Evolutionary conservation across 2,797 vertebrate genomes (phyloP).

Genomic region (Cynopterus sphinx): DNA sequence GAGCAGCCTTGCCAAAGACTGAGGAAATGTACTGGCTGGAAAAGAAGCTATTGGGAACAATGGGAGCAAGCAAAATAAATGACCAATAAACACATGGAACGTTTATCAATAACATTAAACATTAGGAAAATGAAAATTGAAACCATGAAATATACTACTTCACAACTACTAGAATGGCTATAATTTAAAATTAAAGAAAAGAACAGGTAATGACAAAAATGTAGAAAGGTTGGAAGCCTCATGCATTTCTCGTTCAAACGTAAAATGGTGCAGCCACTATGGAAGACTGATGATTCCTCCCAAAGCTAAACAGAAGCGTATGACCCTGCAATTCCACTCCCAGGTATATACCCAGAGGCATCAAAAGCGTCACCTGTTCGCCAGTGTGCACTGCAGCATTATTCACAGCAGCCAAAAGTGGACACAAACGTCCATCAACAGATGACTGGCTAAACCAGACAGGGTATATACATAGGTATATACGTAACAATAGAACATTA

Average conservation of each 20-base stretch:
- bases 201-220: background rate
- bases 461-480: fast-evolving
- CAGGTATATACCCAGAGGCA: background rate
- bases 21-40: background rate
- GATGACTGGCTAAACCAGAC: background rate
- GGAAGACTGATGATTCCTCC: background rate
- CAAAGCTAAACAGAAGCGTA: background rate
- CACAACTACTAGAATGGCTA: background rate
- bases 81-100: background rate
- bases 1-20: background rate
- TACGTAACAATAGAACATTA: background rate
- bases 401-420: background rate
- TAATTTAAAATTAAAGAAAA: background rate
- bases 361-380: background rate
- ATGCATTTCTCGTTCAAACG: fast-evolving
- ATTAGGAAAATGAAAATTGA: background rate
- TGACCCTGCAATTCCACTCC: background rate
- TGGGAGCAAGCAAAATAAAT: background rate
- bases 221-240: background rate
- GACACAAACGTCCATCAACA: background rate
- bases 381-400: background rate
- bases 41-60: background rate
- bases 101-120: background rate
- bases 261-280: background rate
- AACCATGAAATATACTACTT: background rate